Evolutionary conservation across 2,797 vertebrate species (phyloP), one percentile per base, ranked within the genome.

Genomic region (Phrynocephalus forsythii): DNA sequence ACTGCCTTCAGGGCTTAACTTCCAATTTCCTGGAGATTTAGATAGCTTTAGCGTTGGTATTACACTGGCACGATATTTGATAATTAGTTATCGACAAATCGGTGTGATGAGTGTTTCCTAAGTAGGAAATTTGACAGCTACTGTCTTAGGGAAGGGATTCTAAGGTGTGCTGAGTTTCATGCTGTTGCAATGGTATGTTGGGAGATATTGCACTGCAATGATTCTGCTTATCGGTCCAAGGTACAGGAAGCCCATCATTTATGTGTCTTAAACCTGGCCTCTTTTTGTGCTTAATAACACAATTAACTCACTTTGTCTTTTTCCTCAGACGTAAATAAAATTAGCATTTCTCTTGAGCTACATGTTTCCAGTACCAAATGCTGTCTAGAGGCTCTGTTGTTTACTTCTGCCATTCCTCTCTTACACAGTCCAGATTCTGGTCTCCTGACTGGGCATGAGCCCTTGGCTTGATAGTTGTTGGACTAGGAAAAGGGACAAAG

Each of bases 331-430:
- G 52, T n/a, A 79, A 85, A 68, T 11, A 68, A 76, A 77, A 68
- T 18, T 13, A 30, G 22, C 24, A 52, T 56, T 79, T 69, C 68
- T 24, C 52, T 72, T 71, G 10, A 78, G 44, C 60, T 76, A 44
- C 9, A 16, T 69, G 48, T 71, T 71, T 79, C 76, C 30, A 79
- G 66, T 71, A 77, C 66, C 67, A 71, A 69, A 79, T 26, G 50
- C 77, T 52, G 20, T 52, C 38, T 33, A 52, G 75, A 38, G 11
- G 6, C 28, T 50, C n/a, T 56, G 77, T 52, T 0, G 0, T 44
- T 81, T n/a, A 8, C 13, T 76, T 67, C 8, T 48, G 11, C 82
- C 76, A 78, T 24, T 18, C 1, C 28, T 88, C 76, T 67, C 38
- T 73, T 68, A n/a, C 3, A 67, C 50, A 78, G 3, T 0, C 79